These are phyloP conservation scores for Polydrusus tereticollis DNA, from an alignment of 2,888 invertebrate genomes.

Conservation along the genomic window DNA sequence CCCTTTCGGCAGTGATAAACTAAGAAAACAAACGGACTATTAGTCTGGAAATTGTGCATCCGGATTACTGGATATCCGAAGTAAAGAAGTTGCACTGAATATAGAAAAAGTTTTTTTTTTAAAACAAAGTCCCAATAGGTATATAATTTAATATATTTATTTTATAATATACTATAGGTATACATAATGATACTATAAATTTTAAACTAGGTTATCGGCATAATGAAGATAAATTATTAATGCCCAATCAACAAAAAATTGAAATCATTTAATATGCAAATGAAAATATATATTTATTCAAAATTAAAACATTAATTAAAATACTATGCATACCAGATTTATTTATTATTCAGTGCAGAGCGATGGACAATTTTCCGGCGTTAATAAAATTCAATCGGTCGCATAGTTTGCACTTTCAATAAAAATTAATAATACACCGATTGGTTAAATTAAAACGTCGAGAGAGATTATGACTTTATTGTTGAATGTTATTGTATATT, in stretches of 20 bases:
- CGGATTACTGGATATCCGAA: too few species aligned
- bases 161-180: too few species aligned
- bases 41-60: too few species aligned
- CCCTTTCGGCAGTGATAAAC: too few species aligned
- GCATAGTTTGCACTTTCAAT: constrained; percentile 41
- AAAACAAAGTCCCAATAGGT: too few species aligned
- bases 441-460: constrained; percentile 44
- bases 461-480: constrained; percentile 53
- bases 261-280: constrained; percentile 38
- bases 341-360: constrained; percentile 38
- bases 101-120: too few species aligned
- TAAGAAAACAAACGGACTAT: too few species aligned
- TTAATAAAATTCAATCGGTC: constrained; percentile 36
- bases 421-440: constrained; percentile 49
- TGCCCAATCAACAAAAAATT: constrained; percentile 14
- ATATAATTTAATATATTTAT: too few species aligned
- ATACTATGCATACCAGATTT: constrained; percentile 21
- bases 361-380: constrained; percentile 34
- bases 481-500: constrained; percentile 59
- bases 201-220: constrained; percentile 1
- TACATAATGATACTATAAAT: background rate
- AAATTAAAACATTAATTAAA: constrained; percentile 45
- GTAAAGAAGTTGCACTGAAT: too few species aligned
- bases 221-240: constrained; percentile 15
- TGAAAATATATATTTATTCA: constrained; percentile 39